Base-by-base conservation (phyloP, 2,888 invertebrate species). In the Corythucha ciliata region DNA sequence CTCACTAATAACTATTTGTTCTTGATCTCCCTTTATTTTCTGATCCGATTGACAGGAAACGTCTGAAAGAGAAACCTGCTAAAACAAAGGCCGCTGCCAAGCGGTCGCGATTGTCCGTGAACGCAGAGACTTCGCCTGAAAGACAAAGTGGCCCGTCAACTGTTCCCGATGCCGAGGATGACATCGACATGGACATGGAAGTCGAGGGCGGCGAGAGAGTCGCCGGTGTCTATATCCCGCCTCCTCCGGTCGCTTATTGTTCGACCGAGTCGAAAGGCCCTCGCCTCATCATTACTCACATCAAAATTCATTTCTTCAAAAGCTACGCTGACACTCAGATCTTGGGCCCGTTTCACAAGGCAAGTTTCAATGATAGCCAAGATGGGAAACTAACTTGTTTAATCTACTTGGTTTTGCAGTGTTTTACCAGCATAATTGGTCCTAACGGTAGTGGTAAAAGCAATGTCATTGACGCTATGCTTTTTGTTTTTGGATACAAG, bases 371-470 rank as follows among this genome's bases (percentile, higher is more conserved):
- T n/a, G n/a, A n/a, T n/a, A n/a, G n/a, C n/a, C n/a, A n/a, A n/a
- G n/a, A n/a, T n/a, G n/a, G n/a, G n/a, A n/a, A n/a, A n/a, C n/a
- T n/a, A n/a, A n/a, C n/a, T n/a, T n/a, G n/a, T n/a, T n/a, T n/a
- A n/a, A 29, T 14, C 6, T 21, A 41, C 21, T 27, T 14, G 16
- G 2, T 53, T 69, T 74, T 72, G 29, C 70, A 93, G 85, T 88
- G 89, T 66, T 97, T 96, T 64, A 91, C 96, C 5, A 80, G 94
- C 1, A 93, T 98, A 49, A 84, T 98, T 59, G 98, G 98, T 0
- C 97, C 98, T 0, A 99, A 98, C 70, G 98, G 98, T 21, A 96
- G 93, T 68, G 98, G 98, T 0, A 98, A 99, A 68, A 94, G 94
- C 62, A 98, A 99, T 68, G 93, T 97, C 0, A 98, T 98, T 61